Percentiles rank a stretch among this genome's conserved stretches.
Evolutionary conservation across 2,797 vertebrate genomes (phyloP).

Genomic region (Gallirallus australis): DNA sequence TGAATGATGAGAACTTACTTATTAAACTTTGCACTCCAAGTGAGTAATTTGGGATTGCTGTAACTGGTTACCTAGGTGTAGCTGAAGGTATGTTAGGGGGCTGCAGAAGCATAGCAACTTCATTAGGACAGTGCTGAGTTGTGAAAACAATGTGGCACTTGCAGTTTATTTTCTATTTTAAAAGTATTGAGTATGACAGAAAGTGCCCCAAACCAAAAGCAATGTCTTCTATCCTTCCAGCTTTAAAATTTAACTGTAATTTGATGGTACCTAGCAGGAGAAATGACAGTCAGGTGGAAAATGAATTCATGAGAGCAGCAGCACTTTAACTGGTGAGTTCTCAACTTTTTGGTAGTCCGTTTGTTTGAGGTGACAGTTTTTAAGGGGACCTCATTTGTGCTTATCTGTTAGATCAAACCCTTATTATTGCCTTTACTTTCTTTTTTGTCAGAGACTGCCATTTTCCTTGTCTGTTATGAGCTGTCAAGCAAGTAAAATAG

Average conservation of each 20-base stretch:
- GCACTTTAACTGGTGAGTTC: neutral
- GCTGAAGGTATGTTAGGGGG: neutral
- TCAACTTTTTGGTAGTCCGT: neutral
- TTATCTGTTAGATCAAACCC: neutral
- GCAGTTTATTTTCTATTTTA: neutral
- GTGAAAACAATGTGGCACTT: neutral
- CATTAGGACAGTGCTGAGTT: neutral
- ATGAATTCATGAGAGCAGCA: neutral
- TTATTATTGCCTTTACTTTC: neutral
- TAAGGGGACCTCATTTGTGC: neutral
- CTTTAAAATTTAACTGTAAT: neutral
- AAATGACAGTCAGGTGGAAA: neutral
- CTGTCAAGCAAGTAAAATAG: neutral
- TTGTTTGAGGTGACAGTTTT: conserved; percentile 1
- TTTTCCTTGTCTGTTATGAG: neutral
- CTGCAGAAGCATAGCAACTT: neutral
- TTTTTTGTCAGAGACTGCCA: neutral
- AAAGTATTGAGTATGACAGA: neutral
- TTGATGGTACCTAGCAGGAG: neutral
- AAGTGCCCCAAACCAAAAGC: neutral
- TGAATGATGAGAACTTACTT: neutral
- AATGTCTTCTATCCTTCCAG: neutral
- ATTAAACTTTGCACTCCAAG: neutral
- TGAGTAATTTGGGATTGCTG: neutral
- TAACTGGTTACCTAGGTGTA: neutral